Conservation (phyloP, 2,797 vertebrate species). For the Antennarius maculatus region DNA sequence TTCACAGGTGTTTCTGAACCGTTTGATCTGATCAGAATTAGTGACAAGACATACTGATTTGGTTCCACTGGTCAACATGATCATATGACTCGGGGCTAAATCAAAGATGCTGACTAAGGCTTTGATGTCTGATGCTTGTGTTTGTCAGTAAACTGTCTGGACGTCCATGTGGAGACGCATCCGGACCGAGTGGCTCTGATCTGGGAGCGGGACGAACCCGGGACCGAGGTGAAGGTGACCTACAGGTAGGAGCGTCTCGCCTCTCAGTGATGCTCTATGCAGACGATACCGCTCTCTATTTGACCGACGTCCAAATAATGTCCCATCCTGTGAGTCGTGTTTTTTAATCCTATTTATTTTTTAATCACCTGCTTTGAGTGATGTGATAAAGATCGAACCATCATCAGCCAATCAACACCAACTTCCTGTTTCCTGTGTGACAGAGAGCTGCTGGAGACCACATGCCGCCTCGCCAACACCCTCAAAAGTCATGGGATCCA, state of each 20-base stretch:
- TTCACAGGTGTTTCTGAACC: too few species aligned
- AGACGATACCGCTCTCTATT: neutral
- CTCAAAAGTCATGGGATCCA: constrained; percentile 86
- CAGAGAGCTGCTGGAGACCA: constrained; percentile 91
- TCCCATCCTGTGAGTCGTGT: too few species aligned
- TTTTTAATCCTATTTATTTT: too few species aligned
- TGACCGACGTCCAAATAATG: neutral
- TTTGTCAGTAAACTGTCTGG: constrained; percentile 89
- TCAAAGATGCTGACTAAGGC: too few species aligned
- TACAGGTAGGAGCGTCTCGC: constrained; percentile 84
- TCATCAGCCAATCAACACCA: neutral
- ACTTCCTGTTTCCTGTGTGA: neutral
- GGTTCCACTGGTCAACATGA: too few species aligned
- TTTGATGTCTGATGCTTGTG: constrained; percentile 1
- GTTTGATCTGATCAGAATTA: neutral
- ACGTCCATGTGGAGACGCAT: constrained; percentile 84
- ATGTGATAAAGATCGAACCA: neutral
- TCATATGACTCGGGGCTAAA: too few species aligned
- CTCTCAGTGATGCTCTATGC: neutral
- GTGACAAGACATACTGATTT: neutral
- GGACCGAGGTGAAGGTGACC: constrained; percentile 87
- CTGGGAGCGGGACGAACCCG: constrained; percentile 93
- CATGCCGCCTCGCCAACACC: constrained; percentile 90
- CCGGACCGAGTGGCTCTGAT: constrained; percentile 88
- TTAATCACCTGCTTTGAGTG: too few species aligned